These are phyloP conservation scores for Pogonomyrmex barbatus DNA, from an alignment of 1,140 invertebrate species.

Conservation along the genomic window DNA sequence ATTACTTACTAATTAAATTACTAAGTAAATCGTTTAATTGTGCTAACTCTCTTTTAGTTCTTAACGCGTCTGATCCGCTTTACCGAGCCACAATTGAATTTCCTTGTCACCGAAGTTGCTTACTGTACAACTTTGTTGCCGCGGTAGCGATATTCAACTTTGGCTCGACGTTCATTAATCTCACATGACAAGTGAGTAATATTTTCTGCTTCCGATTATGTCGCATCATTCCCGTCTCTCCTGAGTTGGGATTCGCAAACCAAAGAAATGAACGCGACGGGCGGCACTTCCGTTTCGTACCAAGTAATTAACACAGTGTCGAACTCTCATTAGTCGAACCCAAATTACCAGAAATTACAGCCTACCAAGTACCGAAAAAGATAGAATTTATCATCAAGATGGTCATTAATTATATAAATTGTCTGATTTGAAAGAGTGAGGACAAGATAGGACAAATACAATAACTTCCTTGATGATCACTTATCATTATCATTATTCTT, in stretches of 20 bases:
- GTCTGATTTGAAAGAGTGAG: background rate
- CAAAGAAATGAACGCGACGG: constrained; percentile 5
- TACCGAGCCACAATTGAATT: constrained; percentile 25
- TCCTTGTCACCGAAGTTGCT: constrained; percentile 32
- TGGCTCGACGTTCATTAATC: constrained; percentile 48
- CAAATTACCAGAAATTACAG: constrained; percentile 34
- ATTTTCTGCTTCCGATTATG: constrained; percentile 41
- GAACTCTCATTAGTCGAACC: background rate
- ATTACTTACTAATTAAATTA: background rate
- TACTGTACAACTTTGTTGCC: constrained; percentile 27
- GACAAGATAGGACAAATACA: background rate
- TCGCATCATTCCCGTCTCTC: background rate
- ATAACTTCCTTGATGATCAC: constrained; percentile 1
- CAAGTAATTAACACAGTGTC: constrained; percentile 39
- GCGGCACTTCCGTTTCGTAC: background rate
- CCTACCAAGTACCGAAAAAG: constrained; percentile 11
- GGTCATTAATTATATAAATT: constrained; percentile 40
- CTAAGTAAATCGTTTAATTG: background rate
- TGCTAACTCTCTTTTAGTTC: background rate
- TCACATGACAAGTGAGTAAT: constrained; percentile 36
- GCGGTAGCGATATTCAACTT: constrained; percentile 23
- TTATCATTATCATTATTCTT: background rate
- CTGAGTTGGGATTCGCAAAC: background rate
- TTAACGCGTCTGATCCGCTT: constrained; percentile 17
- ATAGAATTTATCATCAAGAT: background rate